Base-by-base conservation (phyloP, 2,888 invertebrate genomes). In the Leptodirus hochenwartii region DNA sequence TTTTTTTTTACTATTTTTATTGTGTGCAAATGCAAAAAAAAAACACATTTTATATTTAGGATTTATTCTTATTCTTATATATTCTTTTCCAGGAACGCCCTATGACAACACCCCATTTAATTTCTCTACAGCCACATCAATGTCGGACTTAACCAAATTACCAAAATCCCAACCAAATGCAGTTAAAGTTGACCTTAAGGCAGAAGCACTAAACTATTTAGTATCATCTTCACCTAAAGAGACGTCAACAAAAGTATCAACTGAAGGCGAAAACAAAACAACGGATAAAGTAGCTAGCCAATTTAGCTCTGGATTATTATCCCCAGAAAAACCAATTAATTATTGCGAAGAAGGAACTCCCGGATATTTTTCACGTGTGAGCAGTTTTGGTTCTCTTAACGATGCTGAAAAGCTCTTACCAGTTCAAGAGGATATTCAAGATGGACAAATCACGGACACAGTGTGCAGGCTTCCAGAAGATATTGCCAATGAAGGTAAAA, bases 61-160 rank as follows among this genome's bases (percentile, higher is more conserved):
- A n/a, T 20, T n/a, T 20, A 20, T n/a, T 20, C 6, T 20, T 20
- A n/a, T n/a, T 20, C 8, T 20, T 20, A 8, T 20, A 6, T 8
- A 20, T 20, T 20, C 6, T 20, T 20, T 20, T 8, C n/a, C n/a
- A 20, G 20, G 81, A 15, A 90, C 91, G 1, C 82, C 82, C 0
- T 75, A 80, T 44, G 73, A 77, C n/a, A n/a, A n/a, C 51, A 78
- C 78, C 1, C 76, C 76, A 1, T 66, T 72, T 36, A 75, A 76
- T 41, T 80, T 90, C 51, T 90, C 90, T 1, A 85, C 79, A 5
- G 82, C 88, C 0, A 87, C 87, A 0, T 88, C 87, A 0, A 75
- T 88, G 62, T 82, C 80, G 1, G 90, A 91, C 54, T 60, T 91
- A n/a, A n/a, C n/a, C n/a, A n/a, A n/a, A n/a, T n/a, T n/a, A n/a